Evolutionary conservation across 2,797 vertebrate species (phyloP).

Genomic region (Ispidina lecontei): DNA sequence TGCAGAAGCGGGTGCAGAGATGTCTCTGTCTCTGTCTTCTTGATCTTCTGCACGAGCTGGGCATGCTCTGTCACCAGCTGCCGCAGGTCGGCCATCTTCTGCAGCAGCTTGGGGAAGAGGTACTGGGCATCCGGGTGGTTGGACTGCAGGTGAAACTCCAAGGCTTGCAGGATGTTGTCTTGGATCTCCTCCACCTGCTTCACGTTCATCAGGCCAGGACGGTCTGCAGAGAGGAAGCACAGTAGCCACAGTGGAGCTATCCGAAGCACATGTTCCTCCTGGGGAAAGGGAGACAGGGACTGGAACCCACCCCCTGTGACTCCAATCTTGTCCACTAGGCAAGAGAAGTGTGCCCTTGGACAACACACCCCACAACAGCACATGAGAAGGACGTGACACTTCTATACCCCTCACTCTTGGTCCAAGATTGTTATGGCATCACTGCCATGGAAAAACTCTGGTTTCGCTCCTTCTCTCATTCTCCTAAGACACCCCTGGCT

Average conservation of each 20-base stretch:
- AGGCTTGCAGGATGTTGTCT: constrained; percentile 92
- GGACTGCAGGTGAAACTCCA: constrained; percentile 92
- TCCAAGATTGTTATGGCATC: background rate
- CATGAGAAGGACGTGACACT: background rate
- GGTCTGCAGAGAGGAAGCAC: constrained; percentile 81
- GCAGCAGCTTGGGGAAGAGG: constrained; percentile 98
- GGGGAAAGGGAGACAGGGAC: background rate
- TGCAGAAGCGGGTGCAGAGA: constrained; percentile 96
- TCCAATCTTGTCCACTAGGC: background rate
- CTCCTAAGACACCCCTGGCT: background rate
- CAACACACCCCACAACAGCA: background rate
- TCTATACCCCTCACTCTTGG: background rate
- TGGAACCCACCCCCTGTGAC: background rate
- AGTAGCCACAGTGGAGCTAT: background rate
- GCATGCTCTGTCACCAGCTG: constrained; percentile 97
- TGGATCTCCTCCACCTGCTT: constrained; percentile 97
- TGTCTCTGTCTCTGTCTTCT: constrained; percentile 96
- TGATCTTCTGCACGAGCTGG: constrained; percentile 97
- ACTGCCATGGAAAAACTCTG: fast-evolving
- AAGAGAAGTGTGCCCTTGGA: background rate
- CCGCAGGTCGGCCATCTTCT: constrained; percentile 98
- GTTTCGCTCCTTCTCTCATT: background rate
- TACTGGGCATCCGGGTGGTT: constrained; percentile 95
- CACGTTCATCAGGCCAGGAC: constrained; percentile 95
- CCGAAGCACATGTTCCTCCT: background rate